These are phyloP conservation scores for Lobophora halterata DNA, from an alignment of 2,888 invertebrate genomes.

Conservation along the genomic window DNA sequence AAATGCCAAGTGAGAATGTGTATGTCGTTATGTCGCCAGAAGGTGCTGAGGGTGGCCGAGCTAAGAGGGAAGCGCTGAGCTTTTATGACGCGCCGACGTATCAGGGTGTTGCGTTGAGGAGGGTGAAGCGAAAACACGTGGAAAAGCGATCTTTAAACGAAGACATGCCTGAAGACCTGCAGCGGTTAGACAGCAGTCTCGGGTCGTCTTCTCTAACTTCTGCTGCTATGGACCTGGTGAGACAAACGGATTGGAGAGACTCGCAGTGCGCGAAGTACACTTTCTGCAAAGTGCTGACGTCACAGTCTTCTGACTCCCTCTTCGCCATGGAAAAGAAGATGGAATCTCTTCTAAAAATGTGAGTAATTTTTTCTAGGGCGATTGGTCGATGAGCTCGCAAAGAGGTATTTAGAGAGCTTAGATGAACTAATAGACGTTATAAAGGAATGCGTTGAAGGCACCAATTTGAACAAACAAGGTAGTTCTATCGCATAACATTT, in stretches of 20 bases:
- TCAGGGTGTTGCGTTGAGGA: slow-evolving; percentile 41
- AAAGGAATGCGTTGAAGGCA: neutral
- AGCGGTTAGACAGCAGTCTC: slow-evolving; percentile 53
- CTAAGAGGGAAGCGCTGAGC: slow-evolving; percentile 57
- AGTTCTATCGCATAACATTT: slow-evolving; percentile 8
- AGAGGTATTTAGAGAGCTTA: neutral
- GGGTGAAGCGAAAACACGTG: slow-evolving; percentile 52
- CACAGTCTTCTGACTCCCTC: slow-evolving; percentile 85
- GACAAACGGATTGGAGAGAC: slow-evolving; percentile 84
- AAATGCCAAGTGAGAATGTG: slow-evolving; percentile 78
- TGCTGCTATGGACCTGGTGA: slow-evolving; percentile 71
- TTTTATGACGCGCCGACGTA: slow-evolving; percentile 51
- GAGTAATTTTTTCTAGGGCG: no score
- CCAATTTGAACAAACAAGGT: neutral
- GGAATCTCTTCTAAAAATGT: slow-evolving; percentile 86
- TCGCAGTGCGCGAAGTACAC: slow-evolving; percentile 89
- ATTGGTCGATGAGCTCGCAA: no score
- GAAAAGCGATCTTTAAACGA: slow-evolving; percentile 58
- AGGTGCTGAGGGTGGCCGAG: slow-evolving; percentile 47
- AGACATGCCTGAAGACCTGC: slow-evolving; percentile 68
- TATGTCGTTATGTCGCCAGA: slow-evolving; percentile 77
- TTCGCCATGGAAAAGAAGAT: slow-evolving; percentile 91
- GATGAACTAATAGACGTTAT: no score
- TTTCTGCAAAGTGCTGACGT: slow-evolving; percentile 88
- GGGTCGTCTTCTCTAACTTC: slow-evolving; percentile 57